phyloP scores from a whole-genome alignment of 2,113 vertebrate species.

The Spizaetus ornatus region DNA sequence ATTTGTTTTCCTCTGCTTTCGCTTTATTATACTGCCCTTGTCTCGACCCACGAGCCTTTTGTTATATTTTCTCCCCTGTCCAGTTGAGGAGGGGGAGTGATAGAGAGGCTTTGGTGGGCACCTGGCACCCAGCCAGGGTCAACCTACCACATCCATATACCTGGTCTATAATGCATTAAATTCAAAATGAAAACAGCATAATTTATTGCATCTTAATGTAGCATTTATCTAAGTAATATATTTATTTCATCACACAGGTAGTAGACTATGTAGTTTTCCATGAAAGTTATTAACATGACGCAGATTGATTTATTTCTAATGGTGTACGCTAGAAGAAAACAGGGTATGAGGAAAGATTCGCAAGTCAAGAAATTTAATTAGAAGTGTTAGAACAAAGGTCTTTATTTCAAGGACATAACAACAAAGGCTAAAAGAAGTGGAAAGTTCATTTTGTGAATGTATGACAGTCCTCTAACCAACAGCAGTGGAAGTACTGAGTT shows the following conservation, averaged over 20 bases:
- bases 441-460: not conserved
- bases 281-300: not conserved
- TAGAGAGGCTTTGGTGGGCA: too few species aligned
- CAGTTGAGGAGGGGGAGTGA: too few species aligned
- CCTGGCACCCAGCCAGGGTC: too few species aligned
- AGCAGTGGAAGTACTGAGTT: not conserved
- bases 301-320: not conserved
- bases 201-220: not conserved
- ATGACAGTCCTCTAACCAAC: not conserved
- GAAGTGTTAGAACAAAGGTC: not conserved
- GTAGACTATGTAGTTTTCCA: not conserved
- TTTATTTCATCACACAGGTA: not conserved
- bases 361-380: not conserved
- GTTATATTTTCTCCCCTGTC: too few species aligned
- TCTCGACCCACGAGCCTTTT: too few species aligned
- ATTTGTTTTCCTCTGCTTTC: too few species aligned
- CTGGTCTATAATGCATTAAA: not conserved
- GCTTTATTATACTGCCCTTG: too few species aligned
- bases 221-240: not conserved
- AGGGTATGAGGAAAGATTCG: not conserved
- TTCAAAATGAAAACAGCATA: not conserved
- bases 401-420: not conserved
- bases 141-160: not conserved
- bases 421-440: not conserved
- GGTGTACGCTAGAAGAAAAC: not conserved